These are phyloP conservation scores for Phataginus tetradactyla DNA, from an alignment of 2,797 vertebrate genomes.

Conservation along the genomic window DNA sequence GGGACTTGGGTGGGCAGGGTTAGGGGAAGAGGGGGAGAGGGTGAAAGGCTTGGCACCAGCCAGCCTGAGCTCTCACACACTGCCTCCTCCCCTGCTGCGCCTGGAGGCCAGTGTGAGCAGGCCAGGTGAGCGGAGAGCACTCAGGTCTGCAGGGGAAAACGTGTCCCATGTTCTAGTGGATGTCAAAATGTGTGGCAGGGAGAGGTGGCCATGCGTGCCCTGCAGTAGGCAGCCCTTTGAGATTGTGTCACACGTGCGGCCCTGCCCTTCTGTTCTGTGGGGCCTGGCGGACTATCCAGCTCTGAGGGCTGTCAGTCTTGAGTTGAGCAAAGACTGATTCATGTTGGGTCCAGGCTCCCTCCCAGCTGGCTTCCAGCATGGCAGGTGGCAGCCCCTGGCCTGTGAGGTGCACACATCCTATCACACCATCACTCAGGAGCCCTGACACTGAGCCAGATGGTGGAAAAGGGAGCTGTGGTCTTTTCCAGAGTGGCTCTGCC, in stretches of 20 bases:
- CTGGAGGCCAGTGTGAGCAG: background rate
- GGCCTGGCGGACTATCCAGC: background rate
- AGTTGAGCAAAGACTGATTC: background rate
- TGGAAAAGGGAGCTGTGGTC: background rate
- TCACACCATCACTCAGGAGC: background rate
- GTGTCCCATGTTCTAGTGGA: background rate
- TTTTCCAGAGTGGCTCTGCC: background rate
- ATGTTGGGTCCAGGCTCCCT: background rate
- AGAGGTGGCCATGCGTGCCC: background rate
- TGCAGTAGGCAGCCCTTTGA: background rate
- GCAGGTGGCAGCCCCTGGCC: background rate
- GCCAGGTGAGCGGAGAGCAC: background rate
- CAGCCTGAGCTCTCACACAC: too few species aligned
- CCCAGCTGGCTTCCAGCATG: background rate
- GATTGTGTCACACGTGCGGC: too few species aligned
- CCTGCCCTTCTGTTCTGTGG: background rate
- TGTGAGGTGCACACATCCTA: accelerated
- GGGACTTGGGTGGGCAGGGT: background rate
- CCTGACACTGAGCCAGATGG: background rate
- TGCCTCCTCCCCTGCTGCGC: too few species aligned
- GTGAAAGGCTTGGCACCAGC: background rate
- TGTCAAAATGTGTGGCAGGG: background rate
- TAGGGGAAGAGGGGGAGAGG: background rate
- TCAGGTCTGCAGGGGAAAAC: background rate
- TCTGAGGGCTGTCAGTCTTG: background rate